phyloP scores from a whole-genome alignment of 2,113 vertebrate species.

The Sinocyclocheilus grahami region DNA sequence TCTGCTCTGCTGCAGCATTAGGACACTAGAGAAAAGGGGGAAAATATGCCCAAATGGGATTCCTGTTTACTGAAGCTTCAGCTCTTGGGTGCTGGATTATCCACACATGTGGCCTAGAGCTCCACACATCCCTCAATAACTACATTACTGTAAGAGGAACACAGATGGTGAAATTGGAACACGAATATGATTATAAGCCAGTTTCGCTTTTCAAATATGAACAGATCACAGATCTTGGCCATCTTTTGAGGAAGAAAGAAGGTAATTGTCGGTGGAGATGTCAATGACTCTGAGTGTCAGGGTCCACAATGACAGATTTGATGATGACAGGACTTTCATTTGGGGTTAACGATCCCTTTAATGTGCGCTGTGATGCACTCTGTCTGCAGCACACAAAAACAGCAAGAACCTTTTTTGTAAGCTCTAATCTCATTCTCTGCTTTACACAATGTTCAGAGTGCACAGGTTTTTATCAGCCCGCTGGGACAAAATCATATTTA shows the following conservation, averaged over 20 bases:
- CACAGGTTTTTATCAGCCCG: background rate
- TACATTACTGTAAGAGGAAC: conserved; percentile 31
- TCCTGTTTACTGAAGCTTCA: conserved; percentile 13
- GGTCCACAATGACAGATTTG: conserved; percentile 1
- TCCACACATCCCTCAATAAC: background rate
- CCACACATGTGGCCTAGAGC: conserved; percentile 15
- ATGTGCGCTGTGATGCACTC: background rate
- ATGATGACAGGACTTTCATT: background rate
- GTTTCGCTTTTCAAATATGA: conserved; percentile 2
- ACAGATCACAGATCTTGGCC: conserved; percentile 5
- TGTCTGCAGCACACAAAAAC: background rate
- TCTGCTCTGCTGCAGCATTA: conserved; percentile 4
- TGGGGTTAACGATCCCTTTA: background rate
- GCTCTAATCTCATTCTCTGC: background rate
- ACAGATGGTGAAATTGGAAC: conserved; percentile 11
- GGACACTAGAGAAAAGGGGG: background rate
- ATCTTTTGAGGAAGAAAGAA: background rate
- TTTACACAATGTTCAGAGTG: background rate
- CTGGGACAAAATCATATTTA: background rate
- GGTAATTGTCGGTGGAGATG: background rate
- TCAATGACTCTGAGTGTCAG: background rate
- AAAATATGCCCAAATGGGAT: conserved; percentile 22
- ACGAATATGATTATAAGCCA: conserved; percentile 10
- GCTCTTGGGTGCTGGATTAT: conserved; percentile 6
- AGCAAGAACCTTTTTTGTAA: background rate